Conservation (phyloP, 2,888 invertebrate genomes). For the Thereva nobilitata region DNA sequence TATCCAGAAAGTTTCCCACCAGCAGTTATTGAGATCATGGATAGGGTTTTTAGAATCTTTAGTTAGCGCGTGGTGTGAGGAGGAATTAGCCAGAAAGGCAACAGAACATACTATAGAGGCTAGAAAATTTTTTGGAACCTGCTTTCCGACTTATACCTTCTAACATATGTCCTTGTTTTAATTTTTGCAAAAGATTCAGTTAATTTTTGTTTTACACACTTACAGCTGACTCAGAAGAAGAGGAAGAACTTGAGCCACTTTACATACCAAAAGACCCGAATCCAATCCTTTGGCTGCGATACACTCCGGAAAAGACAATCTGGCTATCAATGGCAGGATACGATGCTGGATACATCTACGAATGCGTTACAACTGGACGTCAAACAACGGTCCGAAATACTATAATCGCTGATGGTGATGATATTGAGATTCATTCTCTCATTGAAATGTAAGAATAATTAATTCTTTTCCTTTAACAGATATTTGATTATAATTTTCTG, state of each 20-base stretch:
- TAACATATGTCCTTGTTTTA: slow-evolving; percentile 2
- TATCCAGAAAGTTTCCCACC: too few relatives aligned
- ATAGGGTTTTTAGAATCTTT: too few relatives aligned
- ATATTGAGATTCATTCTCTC: slow-evolving; percentile 63
- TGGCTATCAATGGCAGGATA: slow-evolving; percentile 68
- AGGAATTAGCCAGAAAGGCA: too few relatives aligned
- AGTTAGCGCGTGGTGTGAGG: too few relatives aligned
- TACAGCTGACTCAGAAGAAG: slow-evolving; percentile 63
- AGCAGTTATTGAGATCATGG: too few relatives aligned
- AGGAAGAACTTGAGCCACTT: slow-evolving; percentile 61
- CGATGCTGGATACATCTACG: slow-evolving; percentile 71
- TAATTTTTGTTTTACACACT: slow-evolving; percentile 36
- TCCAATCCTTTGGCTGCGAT: slow-evolving; percentile 63
- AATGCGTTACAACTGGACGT: slow-evolving; percentile 55
- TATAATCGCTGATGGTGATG: slow-evolving; percentile 61
- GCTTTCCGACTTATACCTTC: not conserved
- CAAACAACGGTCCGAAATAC: slow-evolving; percentile 59
- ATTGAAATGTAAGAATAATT: slow-evolving; percentile 60
- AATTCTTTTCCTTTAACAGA: not conserved
- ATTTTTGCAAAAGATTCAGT: slow-evolving; percentile 4
- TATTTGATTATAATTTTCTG: not conserved
- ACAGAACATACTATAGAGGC: too few relatives aligned
- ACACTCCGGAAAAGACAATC: slow-evolving; percentile 60
- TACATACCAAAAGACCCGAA: slow-evolving; percentile 64
- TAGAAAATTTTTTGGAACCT: too few relatives aligned